phyloP scores from a whole-genome alignment of 2,888 invertebrate genomes.

The Trichogramma evanescens region DNA sequence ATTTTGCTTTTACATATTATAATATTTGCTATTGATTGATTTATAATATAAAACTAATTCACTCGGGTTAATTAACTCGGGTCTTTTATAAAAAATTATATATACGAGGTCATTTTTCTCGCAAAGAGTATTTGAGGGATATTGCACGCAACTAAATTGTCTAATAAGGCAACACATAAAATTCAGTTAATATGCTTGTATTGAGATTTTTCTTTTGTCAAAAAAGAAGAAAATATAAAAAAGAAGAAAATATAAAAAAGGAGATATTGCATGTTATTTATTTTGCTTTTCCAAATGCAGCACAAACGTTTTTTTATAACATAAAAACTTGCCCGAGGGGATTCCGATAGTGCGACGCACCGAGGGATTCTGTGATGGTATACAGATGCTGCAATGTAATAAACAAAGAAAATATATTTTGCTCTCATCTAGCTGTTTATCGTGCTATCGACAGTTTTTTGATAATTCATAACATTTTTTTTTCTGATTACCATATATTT shows the following conservation, averaged over 20 bases:
- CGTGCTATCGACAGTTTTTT: too few species aligned
- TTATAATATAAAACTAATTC: too few species aligned
- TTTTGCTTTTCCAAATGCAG: conserved; percentile 14
- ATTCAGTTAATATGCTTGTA: neutral
- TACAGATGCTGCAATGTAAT: conserved; percentile 65
- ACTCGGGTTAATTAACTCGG: conserved; percentile 9
- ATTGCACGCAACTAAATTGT: neutral
- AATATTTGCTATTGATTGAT: conserved; percentile 1
- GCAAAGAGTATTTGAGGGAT: neutral
- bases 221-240: too few species aligned
- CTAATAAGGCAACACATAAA: conserved; percentile 20
- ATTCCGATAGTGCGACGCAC: conserved; percentile 61
- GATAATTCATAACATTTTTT: too few species aligned
- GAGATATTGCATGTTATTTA: neutral
- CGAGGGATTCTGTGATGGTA: conserved; percentile 53
- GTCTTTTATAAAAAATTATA: conserved; percentile 1
- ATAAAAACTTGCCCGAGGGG: conserved; percentile 68
- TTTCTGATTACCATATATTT: too few species aligned
- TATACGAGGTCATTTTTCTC: too few species aligned
- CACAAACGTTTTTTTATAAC: conserved; percentile 44
- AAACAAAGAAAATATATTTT: conserved; percentile 42
- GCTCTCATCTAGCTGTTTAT: neutral
- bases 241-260: too few species aligned
- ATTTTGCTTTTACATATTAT: neutral
- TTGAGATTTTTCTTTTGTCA: too few species aligned